Conservation (phyloP, 1,140 invertebrate genomes). For the Telenomus remus region DNA sequence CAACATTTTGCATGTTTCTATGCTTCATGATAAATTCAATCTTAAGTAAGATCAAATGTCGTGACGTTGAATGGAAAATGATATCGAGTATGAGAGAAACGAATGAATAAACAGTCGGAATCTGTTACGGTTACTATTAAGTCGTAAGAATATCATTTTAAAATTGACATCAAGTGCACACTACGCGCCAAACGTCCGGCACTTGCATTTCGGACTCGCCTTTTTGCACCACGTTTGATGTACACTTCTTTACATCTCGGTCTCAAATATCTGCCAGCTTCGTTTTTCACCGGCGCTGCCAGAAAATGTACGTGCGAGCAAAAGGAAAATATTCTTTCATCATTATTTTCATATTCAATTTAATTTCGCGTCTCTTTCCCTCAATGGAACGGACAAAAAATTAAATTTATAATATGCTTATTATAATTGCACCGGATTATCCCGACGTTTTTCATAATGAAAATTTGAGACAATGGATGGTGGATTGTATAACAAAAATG, state of each 20-base stretch:
- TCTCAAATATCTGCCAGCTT: conserved; percentile 15
- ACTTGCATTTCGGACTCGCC: conserved; percentile 12
- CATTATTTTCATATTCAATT: too few species aligned
- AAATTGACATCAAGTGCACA: conserved; percentile 26
- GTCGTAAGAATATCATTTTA: conserved; percentile 23
- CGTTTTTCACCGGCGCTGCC: background rate
- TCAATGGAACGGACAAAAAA: too few species aligned
- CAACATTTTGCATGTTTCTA: too few species aligned
- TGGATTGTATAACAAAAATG: too few species aligned
- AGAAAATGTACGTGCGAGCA: background rate
- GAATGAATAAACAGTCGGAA: background rate
- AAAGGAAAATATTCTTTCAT: too few species aligned
- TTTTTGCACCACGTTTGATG: conserved; percentile 3
- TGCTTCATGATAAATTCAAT: too few species aligned
- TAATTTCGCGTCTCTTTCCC: too few species aligned
- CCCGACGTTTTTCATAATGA: too few species aligned
- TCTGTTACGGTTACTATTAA: conserved; percentile 23
- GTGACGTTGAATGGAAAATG: background rate
- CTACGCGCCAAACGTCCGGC: conserved; percentile 19
- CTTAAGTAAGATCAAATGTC: too few species aligned
- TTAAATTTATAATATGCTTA: too few species aligned
- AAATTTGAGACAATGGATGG: too few species aligned
- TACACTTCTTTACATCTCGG: conserved; percentile 5
- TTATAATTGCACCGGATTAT: too few species aligned
- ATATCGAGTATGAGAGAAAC: background rate